phyloP scores from a whole-genome alignment of 30 jellyfish, hydroid and myxozoan species.

The Cassiopea andromeda region DNA sequence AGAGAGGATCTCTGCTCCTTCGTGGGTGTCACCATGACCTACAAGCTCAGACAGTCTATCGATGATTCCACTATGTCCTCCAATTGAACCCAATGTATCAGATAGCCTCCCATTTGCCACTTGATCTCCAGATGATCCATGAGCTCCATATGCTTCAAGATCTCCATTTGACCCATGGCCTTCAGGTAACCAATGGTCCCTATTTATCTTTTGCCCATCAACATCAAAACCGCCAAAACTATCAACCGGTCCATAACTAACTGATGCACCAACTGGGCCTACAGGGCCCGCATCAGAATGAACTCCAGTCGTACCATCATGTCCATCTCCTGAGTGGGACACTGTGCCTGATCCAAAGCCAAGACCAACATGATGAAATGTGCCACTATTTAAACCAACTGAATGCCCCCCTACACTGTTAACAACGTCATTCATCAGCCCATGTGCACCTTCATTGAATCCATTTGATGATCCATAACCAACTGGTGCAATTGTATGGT shows the following conservation, averaged over 20 bases:
- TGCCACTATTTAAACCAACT: constrained; percentile 13
- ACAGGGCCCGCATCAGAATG: constrained; percentile 30
- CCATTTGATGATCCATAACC: constrained; percentile 43
- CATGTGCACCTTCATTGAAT: constrained; percentile 27
- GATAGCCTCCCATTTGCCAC: constrained; percentile 36
- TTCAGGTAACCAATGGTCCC: constrained; percentile 33
- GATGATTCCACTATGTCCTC: constrained; percentile 27
- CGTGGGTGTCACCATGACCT: constrained; percentile 75
- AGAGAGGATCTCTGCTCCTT: constrained; percentile 43
- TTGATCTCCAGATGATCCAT: constrained; percentile 17
- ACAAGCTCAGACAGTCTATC: constrained; percentile 47
- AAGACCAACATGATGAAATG: constrained; percentile 42
- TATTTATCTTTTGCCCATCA: constrained; percentile 1
- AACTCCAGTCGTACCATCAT: constrained; percentile 11
- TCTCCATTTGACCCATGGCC: constrained; percentile 35
- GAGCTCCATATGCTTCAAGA: constrained; percentile 25
- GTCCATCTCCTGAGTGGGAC: constrained; percentile 24
- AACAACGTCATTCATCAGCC: constrained; percentile 53
- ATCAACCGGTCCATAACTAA: constrained; percentile 65
- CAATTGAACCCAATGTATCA: constrained; percentile 28
- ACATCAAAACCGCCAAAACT: constrained; percentile 52
- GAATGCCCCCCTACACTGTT: constrained; percentile 56
- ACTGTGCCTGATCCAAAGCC: constrained; percentile 64
- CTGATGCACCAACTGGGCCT: constrained; percentile 54
- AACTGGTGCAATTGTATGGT: constrained; percentile 12